phyloP scores from a whole-genome alignment of 2,113 vertebrate genomes.

The Columba livia region DNA sequence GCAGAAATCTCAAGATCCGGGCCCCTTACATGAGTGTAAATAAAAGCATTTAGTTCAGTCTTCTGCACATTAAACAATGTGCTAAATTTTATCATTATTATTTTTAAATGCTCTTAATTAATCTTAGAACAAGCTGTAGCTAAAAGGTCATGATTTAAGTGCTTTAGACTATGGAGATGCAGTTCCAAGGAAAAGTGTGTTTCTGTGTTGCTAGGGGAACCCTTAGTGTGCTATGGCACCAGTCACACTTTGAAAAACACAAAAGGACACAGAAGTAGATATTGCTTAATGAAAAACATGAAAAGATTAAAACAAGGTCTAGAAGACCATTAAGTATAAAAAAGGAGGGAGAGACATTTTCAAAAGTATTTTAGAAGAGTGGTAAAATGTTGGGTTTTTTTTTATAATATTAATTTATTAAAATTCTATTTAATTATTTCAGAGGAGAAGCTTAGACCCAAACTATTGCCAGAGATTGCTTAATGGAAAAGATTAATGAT shows the following conservation, averaged over 20 bases:
- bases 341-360: background rate
- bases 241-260: slow-evolving; percentile 37
- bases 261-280: background rate
- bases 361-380: background rate
- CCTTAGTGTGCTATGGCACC: slow-evolving; percentile 35
- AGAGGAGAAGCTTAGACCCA: background rate
- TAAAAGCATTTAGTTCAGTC: background rate
- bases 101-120: slow-evolving; percentile 53
- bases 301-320: slow-evolving; percentile 8
- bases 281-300: background rate
- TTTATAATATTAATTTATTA: background rate
- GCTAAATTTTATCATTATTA: background rate
- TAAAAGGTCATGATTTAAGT: slow-evolving; percentile 52
- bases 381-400: background rate
- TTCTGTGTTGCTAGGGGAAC: slow-evolving; percentile 68
- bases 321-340: background rate
- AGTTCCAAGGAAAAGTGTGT: slow-evolving; percentile 38
- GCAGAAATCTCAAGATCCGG: background rate
- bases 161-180: background rate
- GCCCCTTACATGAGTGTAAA: background rate
- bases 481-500: background rate
- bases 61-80: background rate
- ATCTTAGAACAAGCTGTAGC: slow-evolving; percentile 27
- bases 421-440: background rate
- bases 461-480: background rate